phyloP scores from a whole-genome alignment of 1,140 invertebrate genomes.

The Leptestheria dahalacensis region DNA sequence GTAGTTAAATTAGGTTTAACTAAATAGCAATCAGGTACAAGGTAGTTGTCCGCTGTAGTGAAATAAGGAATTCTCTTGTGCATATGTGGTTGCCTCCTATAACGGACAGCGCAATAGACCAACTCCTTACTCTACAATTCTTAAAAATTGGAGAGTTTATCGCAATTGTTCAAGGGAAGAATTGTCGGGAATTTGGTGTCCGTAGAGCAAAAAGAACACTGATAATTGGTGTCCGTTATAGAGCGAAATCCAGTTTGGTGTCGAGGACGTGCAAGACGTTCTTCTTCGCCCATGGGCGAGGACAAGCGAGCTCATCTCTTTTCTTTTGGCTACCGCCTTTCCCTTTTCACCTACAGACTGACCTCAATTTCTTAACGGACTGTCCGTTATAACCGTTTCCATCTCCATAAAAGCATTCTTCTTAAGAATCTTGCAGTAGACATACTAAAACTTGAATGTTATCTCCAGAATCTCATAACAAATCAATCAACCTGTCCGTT shows the following conservation, averaged over 20 bases:
- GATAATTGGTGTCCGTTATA: neutral
- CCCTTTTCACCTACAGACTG: neutral
- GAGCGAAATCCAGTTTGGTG: neutral
- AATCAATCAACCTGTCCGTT: too few species aligned
- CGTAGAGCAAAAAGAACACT: neutral
- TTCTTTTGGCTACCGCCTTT: neutral
- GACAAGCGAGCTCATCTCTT: neutral
- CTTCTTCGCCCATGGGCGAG: neutral
- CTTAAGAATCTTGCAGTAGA: too few species aligned
- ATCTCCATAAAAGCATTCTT: too few species aligned
- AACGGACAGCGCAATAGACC: too few species aligned
- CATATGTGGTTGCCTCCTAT: neutral
- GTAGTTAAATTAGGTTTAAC: neutral
- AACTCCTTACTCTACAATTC: too few species aligned
- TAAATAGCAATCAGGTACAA: neutral
- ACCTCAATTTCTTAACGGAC: neutral
- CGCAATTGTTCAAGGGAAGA: too few species aligned
- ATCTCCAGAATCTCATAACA: too few species aligned
- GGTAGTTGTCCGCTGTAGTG: neutral
- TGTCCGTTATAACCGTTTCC: neutral
- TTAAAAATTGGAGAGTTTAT: too few species aligned
- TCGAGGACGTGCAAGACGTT: neutral
- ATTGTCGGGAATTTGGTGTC: neutral
- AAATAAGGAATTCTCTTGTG: neutral
- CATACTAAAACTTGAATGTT: too few species aligned